phyloP scores from a whole-genome alignment of 2,113 vertebrate species.

The Tragelaphus strepsiceros region DNA sequence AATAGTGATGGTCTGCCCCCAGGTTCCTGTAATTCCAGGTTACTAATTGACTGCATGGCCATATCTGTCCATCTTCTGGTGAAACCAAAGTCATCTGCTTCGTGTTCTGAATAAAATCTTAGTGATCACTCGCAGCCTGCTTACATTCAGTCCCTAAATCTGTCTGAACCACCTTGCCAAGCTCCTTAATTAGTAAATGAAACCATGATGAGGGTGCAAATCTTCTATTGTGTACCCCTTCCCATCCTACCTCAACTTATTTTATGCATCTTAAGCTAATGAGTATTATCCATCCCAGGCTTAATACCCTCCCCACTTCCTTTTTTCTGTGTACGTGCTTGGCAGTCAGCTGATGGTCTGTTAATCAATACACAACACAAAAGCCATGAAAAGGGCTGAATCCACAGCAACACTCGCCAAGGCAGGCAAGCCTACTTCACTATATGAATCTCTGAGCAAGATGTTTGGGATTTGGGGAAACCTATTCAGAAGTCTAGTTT shows the following conservation, averaged over 20 bases:
- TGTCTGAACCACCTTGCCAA: background rate
- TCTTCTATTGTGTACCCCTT: background rate
- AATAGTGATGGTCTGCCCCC: background rate
- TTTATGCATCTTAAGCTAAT: background rate
- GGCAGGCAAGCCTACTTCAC: background rate
- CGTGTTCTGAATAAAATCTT: background rate
- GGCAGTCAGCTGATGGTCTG: background rate
- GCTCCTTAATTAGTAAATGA: background rate
- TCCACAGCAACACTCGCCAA: background rate
- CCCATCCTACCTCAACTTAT: background rate
- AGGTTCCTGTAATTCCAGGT: background rate
- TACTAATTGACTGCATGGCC: background rate
- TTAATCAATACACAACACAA: background rate
- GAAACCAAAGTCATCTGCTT: background rate
- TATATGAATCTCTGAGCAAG: background rate
- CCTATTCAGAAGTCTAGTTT: background rate
- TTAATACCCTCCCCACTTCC: accelerated
- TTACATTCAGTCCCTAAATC: background rate
- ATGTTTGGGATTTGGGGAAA: background rate
- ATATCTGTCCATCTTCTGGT: background rate
- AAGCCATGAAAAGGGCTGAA: background rate
- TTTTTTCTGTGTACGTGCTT: background rate
- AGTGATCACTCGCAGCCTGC: accelerated
- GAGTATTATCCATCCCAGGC: background rate
- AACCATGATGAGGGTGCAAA: background rate